A percentile compares a stretch with the other conserved stretches of the same genome.
Conservation (phyloP, 2,113 vertebrate species). For the Casuarius casuarius region DNA sequence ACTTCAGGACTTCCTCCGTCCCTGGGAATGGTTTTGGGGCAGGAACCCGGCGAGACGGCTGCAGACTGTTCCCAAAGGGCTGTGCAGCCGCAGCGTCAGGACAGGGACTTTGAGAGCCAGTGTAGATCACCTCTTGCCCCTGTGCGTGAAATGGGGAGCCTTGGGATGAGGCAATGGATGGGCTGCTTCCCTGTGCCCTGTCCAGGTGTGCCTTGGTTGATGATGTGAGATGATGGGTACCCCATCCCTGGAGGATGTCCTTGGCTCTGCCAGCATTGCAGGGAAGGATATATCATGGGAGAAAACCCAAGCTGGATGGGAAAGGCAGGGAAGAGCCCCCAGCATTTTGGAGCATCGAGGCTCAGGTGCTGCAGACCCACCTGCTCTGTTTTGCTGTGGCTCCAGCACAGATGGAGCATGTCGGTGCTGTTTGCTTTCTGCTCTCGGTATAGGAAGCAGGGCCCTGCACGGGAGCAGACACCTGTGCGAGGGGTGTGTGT, state of each 20-base stretch:
- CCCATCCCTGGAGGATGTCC: neutral
- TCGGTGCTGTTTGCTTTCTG: neutral
- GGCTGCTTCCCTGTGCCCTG: neutral
- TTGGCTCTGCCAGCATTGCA: neutral
- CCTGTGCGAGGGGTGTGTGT: too few relatives aligned
- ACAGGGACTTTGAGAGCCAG: too few relatives aligned
- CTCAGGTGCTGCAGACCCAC: neutral
- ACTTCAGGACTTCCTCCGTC: fast-evolving
- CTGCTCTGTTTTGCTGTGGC: too few relatives aligned
- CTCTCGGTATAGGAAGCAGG: too few relatives aligned
- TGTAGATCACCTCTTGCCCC: too few relatives aligned
- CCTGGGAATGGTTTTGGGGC: neutral
- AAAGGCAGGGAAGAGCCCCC: neutral
- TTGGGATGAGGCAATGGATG: neutral
- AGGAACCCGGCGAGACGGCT: neutral
- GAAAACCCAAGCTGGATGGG: neutral
- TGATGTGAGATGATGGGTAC: too few relatives aligned
- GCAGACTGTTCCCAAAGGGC: fast-evolving
- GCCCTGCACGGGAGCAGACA: too few relatives aligned
- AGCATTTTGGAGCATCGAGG: neutral
- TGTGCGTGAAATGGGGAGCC: neutral
- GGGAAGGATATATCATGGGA: neutral
- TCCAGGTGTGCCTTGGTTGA: neutral
- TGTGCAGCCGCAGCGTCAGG: neutral
- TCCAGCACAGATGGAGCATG: neutral